Evolutionary conservation across 1,140 invertebrate species (phyloP).

Genomic region (Halictus rubicundus): DNA sequence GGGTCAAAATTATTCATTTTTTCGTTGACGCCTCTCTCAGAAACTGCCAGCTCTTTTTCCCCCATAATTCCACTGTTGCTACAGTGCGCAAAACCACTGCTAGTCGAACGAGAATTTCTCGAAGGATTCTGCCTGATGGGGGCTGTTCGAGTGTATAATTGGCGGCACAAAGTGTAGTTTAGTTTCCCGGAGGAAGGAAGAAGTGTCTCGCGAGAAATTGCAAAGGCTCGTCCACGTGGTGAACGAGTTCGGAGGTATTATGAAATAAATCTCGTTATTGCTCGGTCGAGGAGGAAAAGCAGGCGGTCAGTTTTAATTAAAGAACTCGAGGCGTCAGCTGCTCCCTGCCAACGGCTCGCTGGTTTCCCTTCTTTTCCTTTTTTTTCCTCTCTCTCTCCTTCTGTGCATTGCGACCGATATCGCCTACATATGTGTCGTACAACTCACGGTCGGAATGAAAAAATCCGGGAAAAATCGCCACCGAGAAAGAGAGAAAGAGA

Average conservation of each 20-base stretch:
- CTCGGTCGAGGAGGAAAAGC: slow-evolving; percentile 71
- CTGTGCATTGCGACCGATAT: slow-evolving; percentile 65
- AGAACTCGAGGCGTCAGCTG: slow-evolving; percentile 77
- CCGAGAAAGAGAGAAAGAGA: neutral
- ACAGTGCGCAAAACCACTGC: too few relatives aligned
- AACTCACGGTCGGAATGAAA: slow-evolving; percentile 43
- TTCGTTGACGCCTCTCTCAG: too few relatives aligned
- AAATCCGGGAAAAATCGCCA: slow-evolving; percentile 24
- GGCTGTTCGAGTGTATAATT: neutral
- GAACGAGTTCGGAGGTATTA: slow-evolving; percentile 70
- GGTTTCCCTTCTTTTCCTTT: slow-evolving; percentile 59
- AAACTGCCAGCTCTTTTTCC: too few relatives aligned
- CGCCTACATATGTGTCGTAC: slow-evolving; percentile 62
- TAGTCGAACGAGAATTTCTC: too few relatives aligned
- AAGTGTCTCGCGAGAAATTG: slow-evolving; percentile 64
- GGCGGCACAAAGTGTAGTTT: slow-evolving; percentile 34
- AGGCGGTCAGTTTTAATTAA: slow-evolving; percentile 77
- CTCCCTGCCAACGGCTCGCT: slow-evolving; percentile 67
- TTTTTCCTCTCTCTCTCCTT: slow-evolving; percentile 34
- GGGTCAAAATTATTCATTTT: too few relatives aligned
- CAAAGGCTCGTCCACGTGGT: slow-evolving; percentile 61
- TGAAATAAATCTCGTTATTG: slow-evolving; percentile 78
- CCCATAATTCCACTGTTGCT: too few relatives aligned
- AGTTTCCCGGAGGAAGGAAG: slow-evolving; percentile 43
- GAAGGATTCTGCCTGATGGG: too few relatives aligned